These are phyloP conservation scores for Zootoca vivipara DNA, from an alignment of 2,113 vertebrate genomes.

Conservation along the genomic window DNA sequence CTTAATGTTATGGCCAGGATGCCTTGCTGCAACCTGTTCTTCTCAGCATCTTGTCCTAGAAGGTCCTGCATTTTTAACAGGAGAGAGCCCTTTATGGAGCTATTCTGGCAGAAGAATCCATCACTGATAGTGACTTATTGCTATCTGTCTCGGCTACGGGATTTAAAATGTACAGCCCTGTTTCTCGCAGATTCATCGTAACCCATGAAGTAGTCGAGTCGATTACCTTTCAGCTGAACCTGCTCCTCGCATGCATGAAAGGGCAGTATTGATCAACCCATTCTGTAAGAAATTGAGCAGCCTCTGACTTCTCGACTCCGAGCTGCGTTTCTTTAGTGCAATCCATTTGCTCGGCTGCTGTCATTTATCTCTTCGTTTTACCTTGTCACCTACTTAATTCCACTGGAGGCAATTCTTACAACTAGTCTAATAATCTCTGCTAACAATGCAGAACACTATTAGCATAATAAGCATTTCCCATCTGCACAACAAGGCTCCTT, in stretches of 20 bases:
- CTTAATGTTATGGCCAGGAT: background rate
- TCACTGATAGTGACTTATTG: background rate
- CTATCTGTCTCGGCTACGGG: background rate
- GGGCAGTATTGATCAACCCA: conserved; percentile 8
- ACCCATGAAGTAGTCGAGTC: background rate
- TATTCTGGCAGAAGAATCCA: background rate
- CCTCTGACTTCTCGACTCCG: conserved; percentile 1
- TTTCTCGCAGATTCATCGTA: background rate
- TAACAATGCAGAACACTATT: conserved; percentile 76
- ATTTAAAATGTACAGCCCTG: background rate
- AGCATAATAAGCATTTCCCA: conserved; percentile 76
- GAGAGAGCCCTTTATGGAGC: background rate
- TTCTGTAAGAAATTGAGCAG: conserved; percentile 27
- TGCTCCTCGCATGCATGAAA: background rate
- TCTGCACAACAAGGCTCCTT: conserved; percentile 69
- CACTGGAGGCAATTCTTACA: conserved; percentile 71
- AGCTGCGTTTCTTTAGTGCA: conserved; percentile 20
- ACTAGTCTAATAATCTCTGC: conserved; percentile 74
- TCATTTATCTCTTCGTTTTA: conserved; percentile 75
- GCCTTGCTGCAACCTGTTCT: background rate
- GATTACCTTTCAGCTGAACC: background rate
- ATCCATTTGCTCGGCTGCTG: conserved; percentile 32
- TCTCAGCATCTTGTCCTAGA: background rate
- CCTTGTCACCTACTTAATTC: conserved; percentile 73
- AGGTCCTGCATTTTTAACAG: background rate